Evolutionary conservation across 2,888 invertebrate genomes (phyloP).

Genomic region (Malacosoma neustria): DNA sequence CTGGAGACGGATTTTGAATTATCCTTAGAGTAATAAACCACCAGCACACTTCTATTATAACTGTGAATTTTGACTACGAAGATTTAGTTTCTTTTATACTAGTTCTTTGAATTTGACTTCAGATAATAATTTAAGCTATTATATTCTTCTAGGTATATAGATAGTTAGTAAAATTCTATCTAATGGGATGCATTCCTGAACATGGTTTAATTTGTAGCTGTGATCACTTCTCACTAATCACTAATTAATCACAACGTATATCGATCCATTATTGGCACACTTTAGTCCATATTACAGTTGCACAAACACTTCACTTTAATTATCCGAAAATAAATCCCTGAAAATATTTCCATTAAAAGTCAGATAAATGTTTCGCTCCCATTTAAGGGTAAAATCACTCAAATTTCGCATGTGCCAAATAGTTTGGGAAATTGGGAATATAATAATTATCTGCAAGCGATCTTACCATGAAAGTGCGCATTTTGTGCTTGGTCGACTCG

Average conservation of each 20-base stretch:
- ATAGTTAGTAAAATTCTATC: no score
- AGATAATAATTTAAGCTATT: no score
- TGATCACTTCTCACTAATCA: slow-evolving; percentile 10
- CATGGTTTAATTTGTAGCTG: not conserved
- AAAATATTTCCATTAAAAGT: slow-evolving; percentile 19
- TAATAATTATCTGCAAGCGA: slow-evolving; percentile 26
- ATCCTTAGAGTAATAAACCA: no score
- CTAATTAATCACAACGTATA: slow-evolving; percentile 9
- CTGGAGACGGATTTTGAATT: no score
- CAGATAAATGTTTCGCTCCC: slow-evolving; percentile 16
- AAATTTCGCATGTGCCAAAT: slow-evolving; percentile 49
- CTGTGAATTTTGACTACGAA: no score
- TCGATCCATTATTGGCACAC: slow-evolving; percentile 36
- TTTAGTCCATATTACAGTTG: slow-evolving; percentile 17
- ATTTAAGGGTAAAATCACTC: slow-evolving; percentile 8
- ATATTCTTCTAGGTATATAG: no score
- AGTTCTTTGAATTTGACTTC: no score
- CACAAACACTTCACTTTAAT: slow-evolving; percentile 50
- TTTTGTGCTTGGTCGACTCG: slow-evolving; percentile 46
- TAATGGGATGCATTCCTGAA: not conserved
- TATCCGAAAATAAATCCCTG: slow-evolving; percentile 21
- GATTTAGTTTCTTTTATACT: no score
- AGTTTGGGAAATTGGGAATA: slow-evolving; percentile 21
- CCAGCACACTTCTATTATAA: no score
- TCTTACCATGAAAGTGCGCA: slow-evolving; percentile 70